Conservation (phyloP, 2,113 vertebrate species). For the Clarias gariepinus region DNA sequence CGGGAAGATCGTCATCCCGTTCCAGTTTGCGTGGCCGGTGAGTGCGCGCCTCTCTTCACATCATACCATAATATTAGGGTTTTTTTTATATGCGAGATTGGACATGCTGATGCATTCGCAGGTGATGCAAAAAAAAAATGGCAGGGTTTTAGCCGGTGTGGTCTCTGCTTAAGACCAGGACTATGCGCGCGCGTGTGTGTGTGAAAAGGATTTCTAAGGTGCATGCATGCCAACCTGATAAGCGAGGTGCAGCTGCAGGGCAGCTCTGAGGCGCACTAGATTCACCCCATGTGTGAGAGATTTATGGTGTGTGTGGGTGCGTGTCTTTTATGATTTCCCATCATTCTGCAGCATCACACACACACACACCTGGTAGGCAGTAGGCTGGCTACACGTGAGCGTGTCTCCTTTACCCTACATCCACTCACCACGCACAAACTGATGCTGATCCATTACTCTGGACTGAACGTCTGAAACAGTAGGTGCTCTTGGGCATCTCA, state of each 20-base stretch:
- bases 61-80: too few species aligned
- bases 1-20: constrained; percentile 87
- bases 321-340: not conserved
- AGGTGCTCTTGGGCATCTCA: constrained; percentile 28
- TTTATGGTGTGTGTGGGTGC: not conserved
- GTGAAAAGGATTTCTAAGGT: not conserved
- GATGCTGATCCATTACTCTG: not conserved
- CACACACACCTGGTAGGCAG: not conserved
- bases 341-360: not conserved
- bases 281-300: too few species aligned
- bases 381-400: not conserved
- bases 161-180: not conserved
- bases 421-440: not conserved
- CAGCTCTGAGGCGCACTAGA: not conserved
- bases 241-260: not conserved
- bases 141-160: not conserved
- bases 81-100: not conserved
- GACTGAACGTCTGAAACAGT: constrained; percentile 37
- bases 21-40: constrained; percentile 97
- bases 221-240: not conserved
- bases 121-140: too few species aligned
- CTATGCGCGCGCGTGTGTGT: not conserved
- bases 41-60: constrained; percentile 59
- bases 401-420: not conserved
- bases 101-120: not conserved